Base-by-base conservation (phyloP, 2,888 invertebrate species). In the Pyrrhia umbra region DNA sequence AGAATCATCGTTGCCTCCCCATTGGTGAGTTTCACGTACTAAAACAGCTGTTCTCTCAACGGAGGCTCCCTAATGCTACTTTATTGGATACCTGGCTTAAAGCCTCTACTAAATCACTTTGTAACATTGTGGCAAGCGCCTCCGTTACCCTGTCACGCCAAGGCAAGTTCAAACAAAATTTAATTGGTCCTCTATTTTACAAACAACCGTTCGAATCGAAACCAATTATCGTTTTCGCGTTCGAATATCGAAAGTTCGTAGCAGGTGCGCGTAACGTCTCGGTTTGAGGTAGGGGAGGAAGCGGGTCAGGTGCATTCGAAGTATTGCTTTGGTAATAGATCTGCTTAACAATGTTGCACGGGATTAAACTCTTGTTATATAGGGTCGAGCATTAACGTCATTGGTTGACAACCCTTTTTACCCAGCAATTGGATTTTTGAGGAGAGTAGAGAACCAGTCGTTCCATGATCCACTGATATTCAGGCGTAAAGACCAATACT, bases 201-300 rank as follows among this genome's bases (percentile, higher is more conserved):
- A 92, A 92, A 93, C 92, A 92, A 90, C 87, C 87, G 88, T 80
- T 83, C 77, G 85, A 89, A 90, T 91, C 86, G 91, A 90, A 92
- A 92, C 91, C 93, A 93, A 93, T 93, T 92, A 92, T 90, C 91
- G 92, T 90, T 92, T 90, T 89, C 92, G 87, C 88, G 89, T 90
- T 88, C 86, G 88, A 86, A 89, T 91, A 92, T 91, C 91, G 91
- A 91, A 92, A 92, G 92, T 92, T 91, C 83, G 92, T 85, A 88
- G 88, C 92, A 93, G 92, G 92, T 93, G 92, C 86, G 87, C 85
- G 85, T 88, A 90, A 91, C 89, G 88, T 78, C 77, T 54, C 56
- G 62, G 57, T 37, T 23, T 61, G 76, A 83, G 77, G 1, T 13
- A 71, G 4, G 70, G 59, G 85, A 69, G 77, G 51, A 2, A 76